Evolutionary conservation across 2,888 invertebrate genomes (phyloP).

Genomic region (Spisula subtruncata): DNA sequence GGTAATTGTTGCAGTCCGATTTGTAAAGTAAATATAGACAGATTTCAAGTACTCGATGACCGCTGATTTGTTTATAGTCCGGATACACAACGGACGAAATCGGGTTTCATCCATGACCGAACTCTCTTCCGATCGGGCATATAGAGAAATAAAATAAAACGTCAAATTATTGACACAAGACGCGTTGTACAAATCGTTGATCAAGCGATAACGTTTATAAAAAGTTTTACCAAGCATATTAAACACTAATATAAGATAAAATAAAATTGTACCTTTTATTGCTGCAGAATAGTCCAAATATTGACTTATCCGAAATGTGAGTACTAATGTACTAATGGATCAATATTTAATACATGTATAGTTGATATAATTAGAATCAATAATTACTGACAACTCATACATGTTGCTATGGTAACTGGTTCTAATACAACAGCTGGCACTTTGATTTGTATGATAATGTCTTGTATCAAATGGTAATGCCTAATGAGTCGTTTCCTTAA

Average conservation of each 20-base stretch:
- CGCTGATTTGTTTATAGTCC: background rate
- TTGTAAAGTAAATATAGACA: background rate
- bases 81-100: background rate
- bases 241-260: background rate
- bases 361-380: background rate
- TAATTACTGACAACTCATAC: background rate
- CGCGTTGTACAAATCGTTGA: too few species aligned
- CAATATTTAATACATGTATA: too few species aligned
- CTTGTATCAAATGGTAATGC: background rate
- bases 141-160: background rate
- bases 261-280: background rate
- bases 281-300: background rate
- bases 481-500: background rate
- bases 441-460: background rate
- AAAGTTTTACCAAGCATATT: background rate
- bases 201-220: background rate
- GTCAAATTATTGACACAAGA: background rate
- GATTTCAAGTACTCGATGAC: background rate
- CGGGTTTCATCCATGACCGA: background rate
- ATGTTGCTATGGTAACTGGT: background rate
- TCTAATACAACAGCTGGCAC: background rate
- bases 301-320: too few species aligned
- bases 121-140: background rate
- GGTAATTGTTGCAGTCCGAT: slow-evolving; percentile 15
- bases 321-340: background rate